Evolutionary conservation across 2,797 vertebrate species (phyloP).

Genomic region (Sorex maritimensis): DNA sequence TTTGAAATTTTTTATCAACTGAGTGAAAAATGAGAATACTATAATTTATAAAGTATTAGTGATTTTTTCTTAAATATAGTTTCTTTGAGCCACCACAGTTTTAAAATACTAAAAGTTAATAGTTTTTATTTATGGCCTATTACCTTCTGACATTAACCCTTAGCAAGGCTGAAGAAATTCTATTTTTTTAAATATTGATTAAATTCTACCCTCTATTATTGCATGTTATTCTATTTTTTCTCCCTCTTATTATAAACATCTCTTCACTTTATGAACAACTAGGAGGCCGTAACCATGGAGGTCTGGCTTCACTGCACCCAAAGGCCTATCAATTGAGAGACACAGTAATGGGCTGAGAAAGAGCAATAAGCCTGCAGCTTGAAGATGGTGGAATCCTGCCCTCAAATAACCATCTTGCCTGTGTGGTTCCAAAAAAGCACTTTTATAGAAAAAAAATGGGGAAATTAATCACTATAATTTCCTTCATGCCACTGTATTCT

Average conservation of each 20-base stretch:
- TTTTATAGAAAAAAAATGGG: too few species aligned
- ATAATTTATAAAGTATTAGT: neutral
- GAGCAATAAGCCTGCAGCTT: too few species aligned
- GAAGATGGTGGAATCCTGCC: too few species aligned
- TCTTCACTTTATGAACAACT: neutral
- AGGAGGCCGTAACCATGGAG: neutral
- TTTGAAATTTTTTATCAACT: constrained; percentile 24
- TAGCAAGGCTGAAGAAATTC: constrained; percentile 6
- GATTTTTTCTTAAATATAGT: neutral
- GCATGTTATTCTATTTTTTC: neutral
- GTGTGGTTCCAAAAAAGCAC: too few species aligned
- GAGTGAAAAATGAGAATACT: neutral
- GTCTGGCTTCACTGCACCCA: too few species aligned
- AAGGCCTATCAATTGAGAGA: neutral
- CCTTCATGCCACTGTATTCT: neutral
- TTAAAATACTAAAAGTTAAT: too few species aligned
- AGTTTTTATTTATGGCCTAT: neutral
- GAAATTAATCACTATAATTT: neutral
- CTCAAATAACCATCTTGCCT: too few species aligned
- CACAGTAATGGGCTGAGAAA: too few species aligned
- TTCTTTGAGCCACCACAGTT: too few species aligned
- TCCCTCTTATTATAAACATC: neutral
- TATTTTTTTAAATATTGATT: neutral
- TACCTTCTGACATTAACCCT: neutral
- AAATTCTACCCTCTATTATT: neutral